Conservation (phyloP, 2,888 invertebrate species). For the Bembecia ichneumoniformis region DNA sequence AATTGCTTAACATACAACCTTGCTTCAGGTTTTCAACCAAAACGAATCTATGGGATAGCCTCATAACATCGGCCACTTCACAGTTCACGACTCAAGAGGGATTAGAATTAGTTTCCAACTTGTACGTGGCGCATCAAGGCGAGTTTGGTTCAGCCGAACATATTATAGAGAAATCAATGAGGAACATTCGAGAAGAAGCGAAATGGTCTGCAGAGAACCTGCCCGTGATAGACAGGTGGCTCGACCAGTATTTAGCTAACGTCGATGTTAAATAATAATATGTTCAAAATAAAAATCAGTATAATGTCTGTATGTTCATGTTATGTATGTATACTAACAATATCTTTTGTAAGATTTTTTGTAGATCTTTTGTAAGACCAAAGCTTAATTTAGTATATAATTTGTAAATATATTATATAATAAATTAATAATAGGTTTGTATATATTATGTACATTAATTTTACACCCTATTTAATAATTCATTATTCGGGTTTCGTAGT, state of each 20-base stretch:
- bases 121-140: constrained; percentile 75
- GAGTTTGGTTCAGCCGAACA: constrained; percentile 82
- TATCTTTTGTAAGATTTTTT: no score
- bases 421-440: no score
- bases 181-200: constrained; percentile 81
- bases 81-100: constrained; percentile 83
- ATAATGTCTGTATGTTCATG: no score
- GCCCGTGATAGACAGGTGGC: constrained; percentile 81
- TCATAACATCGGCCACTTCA: constrained; percentile 81
- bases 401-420: no score
- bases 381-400: no score
- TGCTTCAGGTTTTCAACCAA: constrained; percentile 71
- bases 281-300: constrained; percentile 19
- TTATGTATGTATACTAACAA: no score
- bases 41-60: constrained; percentile 82
- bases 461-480: no score
- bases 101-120: constrained; percentile 76
- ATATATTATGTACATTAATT: no score
- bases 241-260: constrained; percentile 70
- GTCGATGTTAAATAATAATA: constrained; percentile 30
- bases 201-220: constrained; percentile 84
- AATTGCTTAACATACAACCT: no score
- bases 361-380: no score
- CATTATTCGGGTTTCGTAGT: no score
- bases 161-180: constrained; percentile 80